Base-by-base conservation (phyloP, 2,113 vertebrate genomes). In the Gavia stellata region DNA sequence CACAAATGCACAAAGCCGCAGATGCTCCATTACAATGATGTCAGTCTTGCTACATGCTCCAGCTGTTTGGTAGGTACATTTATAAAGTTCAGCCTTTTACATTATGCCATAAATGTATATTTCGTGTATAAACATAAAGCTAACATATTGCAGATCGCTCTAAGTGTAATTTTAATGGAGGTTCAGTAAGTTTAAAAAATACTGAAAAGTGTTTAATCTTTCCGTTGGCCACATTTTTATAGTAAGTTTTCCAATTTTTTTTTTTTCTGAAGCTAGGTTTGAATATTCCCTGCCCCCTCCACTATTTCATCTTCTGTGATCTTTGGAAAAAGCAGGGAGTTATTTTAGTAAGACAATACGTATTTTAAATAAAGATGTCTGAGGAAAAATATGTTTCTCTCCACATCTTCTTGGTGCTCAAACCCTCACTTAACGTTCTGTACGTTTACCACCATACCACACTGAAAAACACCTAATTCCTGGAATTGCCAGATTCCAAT, bases 21-120 rank as follows among this genome's bases (percentile, higher is more conserved):
- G 96, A 96, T 97, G 94, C 97, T 98, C 96, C 81, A 63, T 88
- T 97, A 93, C 93, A 65, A 73, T 98, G 98, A 98, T 94, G 97
- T 98, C 97, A 98, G 98, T 92, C 90, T 91, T 80, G 89, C 95
- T 97, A 95, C 96, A 95, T 91, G 94, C 95, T 97, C 97, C 98
- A 98, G 98, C 97, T 98, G 98, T 97, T 97, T 95, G 93, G 88
- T 97, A 98, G 97, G 98, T 98, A 97, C 97, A 94, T 98, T 98
- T 98, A 97, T 97, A 96, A 97, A 98, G 97, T 97, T 97, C 97
- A 98, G 93, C 90, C 96, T 96, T 97, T 94, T 97, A 97, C 97
- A 86, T 97, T 90, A 91, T 96, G 90, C 97, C 97, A 96, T 97
- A 98, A 98, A 98, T 98, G 98, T 96, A 97, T 81, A 38, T 92